Percentiles rank a stretch among this genome's conserved stretches.
These are phyloP conservation scores for Malthinus flaveolus DNA, from an alignment of 2,888 invertebrate genomes.

Conservation along the genomic window DNA sequence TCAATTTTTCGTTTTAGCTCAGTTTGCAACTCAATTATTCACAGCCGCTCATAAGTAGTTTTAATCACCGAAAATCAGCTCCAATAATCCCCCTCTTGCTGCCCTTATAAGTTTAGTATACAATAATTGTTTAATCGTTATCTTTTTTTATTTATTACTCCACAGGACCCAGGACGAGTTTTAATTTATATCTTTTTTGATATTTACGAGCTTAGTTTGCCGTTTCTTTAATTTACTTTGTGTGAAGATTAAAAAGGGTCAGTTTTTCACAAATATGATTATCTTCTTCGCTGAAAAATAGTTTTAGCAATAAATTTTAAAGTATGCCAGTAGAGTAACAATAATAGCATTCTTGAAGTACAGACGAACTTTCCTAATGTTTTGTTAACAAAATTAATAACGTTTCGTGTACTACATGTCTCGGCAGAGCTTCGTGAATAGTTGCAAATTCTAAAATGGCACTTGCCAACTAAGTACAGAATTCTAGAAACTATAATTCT, in stretches of 20 bases:
- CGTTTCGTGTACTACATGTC: constrained; percentile 15
- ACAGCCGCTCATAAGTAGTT: too few relatives aligned
- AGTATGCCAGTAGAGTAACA: not conserved
- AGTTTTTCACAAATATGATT: not conserved
- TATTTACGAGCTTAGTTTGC: constrained; percentile 12
- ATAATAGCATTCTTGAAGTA: not conserved
- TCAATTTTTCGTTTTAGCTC: too few relatives aligned
- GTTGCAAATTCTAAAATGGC: constrained; percentile 13
- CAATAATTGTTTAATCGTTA: not conserved
- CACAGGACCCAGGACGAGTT: constrained; percentile 4
- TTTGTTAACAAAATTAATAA: constrained; percentile 3
- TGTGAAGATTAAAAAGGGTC: not conserved
- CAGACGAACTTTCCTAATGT: not conserved
- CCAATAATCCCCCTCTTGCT: too few relatives aligned
- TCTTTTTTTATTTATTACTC: constrained; percentile 8
- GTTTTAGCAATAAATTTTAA: not conserved
- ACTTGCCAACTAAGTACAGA: constrained; percentile 13
- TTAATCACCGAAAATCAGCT: too few relatives aligned
- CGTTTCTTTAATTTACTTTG: constrained; percentile 11
- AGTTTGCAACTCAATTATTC: too few relatives aligned
- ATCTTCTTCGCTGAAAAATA: not conserved
- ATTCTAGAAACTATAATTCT: constrained; percentile 12
- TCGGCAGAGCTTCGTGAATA: constrained; percentile 13
- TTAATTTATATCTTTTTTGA: constrained; percentile 9
- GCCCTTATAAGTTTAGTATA: not conserved